These are phyloP conservation scores for Artemia sinica DNA, from an alignment of 2,888 invertebrate species.

Conservation along the genomic window DNA sequence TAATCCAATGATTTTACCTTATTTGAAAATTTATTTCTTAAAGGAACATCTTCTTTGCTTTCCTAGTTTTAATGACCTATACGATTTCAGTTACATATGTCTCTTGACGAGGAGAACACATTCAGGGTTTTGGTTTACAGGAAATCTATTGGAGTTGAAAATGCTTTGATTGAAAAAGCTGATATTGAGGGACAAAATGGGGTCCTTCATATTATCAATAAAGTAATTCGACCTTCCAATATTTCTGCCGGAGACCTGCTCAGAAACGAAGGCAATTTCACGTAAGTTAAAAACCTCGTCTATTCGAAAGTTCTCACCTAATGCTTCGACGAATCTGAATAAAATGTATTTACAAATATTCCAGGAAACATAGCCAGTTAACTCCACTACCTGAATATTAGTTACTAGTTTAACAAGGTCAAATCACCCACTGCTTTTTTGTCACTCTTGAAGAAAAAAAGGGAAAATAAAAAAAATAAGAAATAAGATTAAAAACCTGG, in stretches of 20 bases:
- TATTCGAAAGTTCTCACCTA: too few species aligned
- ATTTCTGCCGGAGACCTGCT: slow-evolving; percentile 33
- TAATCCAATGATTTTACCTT: not conserved
- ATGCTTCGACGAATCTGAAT: too few species aligned
- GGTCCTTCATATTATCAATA: slow-evolving; percentile 36
- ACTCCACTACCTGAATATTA: too few species aligned
- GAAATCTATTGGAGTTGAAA: slow-evolving; percentile 35
- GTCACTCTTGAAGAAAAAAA: too few species aligned
- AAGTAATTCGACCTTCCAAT: slow-evolving; percentile 34
- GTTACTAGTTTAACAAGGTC: too few species aligned
- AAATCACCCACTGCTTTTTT: too few species aligned
- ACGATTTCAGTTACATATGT: slow-evolving; percentile 30
- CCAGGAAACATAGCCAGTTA: too few species aligned
- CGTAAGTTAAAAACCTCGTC: slow-evolving; percentile 27
- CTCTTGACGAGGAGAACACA: slow-evolving; percentile 32
- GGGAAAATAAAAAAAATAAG: too few species aligned
- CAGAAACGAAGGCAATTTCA: slow-evolving; percentile 32
- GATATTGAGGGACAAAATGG: slow-evolving; percentile 36
- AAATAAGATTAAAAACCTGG: too few species aligned
- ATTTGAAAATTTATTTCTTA: not conserved
- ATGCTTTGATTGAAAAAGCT: slow-evolving; percentile 33
- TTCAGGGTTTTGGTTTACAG: slow-evolving; percentile 35
- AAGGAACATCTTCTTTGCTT: not conserved
- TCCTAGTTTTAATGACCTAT: slow-evolving; percentile 8
- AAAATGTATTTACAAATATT: too few species aligned